Base-by-base conservation (phyloP, 2,888 invertebrate species). In the Imbricaverruca yamaguchii region DNA sequence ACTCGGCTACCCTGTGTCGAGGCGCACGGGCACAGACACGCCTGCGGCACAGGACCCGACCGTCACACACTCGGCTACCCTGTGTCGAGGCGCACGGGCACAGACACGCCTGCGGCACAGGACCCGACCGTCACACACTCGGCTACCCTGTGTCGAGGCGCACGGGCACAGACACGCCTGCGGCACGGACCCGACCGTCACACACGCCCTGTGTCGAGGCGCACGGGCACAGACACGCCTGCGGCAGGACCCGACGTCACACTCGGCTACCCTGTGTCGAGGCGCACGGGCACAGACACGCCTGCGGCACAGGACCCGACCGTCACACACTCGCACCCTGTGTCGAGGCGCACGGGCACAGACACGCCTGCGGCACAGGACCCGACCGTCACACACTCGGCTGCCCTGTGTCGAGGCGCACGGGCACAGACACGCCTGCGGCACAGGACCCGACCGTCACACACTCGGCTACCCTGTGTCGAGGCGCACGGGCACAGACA, bases 361-460 rank as follows among this genome's bases (percentile, higher is more conserved):
- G 91, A 90, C 89, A 86, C 80, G 90, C 91, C 86, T 89, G 90
- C 89, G 87, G 39, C 39, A 39, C 2, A 39, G 4, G 39, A 39
- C 39, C 39, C 39, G 39, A 39, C 39, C 39, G 39, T 39, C 39
- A 39, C 39, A 3, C 39, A 39, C 39, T 39, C 39, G 1, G 39
- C 4, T 39, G 4, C 39, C 4, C 39, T 39, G 39, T 39, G 39
- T 39, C 39, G 39, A 1, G 39, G 39, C 39, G 39, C 39, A 39
- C 39, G 39, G 39, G 39, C 39, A 39, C 23, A 74, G 91, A 90
- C 89, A 86, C 80, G 90, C 91, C 86, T 89, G 90, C 89, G 87
- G 39, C 39, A 39, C 2, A 39, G 4, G 39, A 39, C 39, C 39
- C 39, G 39, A 39, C 39, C 39, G 39, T 39, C 39, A 39, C 39